phyloP scores from a whole-genome alignment of 2,113 vertebrate genomes.

The Telmatochromis sp. region DNA sequence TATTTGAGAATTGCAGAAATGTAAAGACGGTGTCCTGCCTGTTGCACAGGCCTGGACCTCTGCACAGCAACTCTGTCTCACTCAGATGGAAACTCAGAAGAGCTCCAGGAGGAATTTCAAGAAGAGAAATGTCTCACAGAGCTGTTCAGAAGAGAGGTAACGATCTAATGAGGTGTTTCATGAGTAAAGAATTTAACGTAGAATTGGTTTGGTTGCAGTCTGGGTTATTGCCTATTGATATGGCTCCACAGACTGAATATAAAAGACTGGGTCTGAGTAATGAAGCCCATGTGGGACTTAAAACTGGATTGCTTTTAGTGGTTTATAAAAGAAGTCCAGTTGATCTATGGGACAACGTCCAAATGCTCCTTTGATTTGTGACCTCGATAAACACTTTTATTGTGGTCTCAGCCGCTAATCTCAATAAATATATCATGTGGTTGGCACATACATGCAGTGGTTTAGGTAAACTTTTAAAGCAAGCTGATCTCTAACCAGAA shows the following conservation, averaged over 20 bases:
- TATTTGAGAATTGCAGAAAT: background rate
- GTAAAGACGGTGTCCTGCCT: background rate
- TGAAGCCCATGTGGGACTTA: background rate
- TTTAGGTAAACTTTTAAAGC: background rate
- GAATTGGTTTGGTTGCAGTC: background rate
- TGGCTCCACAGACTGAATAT: background rate
- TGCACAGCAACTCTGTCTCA: background rate
- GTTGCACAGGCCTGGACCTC: background rate
- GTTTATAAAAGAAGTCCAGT: background rate
- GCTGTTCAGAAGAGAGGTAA: background rate
- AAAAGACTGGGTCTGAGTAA: fast-evolving
- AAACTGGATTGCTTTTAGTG: background rate
- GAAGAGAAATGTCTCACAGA: background rate
- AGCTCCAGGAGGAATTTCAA: background rate
- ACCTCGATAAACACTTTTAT: background rate
- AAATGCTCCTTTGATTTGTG: background rate
- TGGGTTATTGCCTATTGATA: background rate
- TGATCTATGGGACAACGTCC: background rate
- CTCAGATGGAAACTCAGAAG: background rate
- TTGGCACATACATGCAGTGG: background rate
- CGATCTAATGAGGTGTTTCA: background rate
- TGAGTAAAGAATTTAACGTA: background rate
- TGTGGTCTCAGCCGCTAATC: background rate
- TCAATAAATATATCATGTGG: background rate
- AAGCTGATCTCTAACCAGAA: background rate